Conservation (phyloP, 1,140 invertebrate species). For the Orchesella cincta region DNA sequence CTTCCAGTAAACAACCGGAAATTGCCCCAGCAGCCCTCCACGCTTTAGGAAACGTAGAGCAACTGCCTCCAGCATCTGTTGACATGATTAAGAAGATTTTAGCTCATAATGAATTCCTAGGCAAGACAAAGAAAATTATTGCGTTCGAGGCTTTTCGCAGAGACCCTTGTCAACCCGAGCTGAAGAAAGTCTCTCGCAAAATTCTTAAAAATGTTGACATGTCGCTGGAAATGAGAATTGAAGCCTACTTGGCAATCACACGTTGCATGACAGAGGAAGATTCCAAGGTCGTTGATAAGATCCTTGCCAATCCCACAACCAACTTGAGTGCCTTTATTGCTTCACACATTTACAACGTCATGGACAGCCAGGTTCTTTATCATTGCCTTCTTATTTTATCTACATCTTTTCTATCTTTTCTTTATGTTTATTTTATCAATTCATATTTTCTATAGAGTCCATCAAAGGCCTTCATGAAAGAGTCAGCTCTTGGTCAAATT, state of each 20-base stretch:
- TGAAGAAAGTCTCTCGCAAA: slow-evolving; percentile 62
- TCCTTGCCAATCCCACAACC: slow-evolving; percentile 57
- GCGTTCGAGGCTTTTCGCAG: slow-evolving; percentile 76
- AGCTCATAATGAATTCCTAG: slow-evolving; percentile 65
- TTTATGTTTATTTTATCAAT: too few species aligned
- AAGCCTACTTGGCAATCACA: slow-evolving; percentile 76
- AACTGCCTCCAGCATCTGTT: slow-evolving; percentile 64
- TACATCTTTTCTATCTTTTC: too few species aligned
- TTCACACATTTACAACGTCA: slow-evolving; percentile 75
- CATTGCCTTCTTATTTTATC: too few species aligned
- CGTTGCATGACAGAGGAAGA: slow-evolving; percentile 70
- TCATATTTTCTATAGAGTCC: too few species aligned
- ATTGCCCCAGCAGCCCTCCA: slow-evolving; percentile 76
- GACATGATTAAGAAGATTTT: slow-evolving; percentile 65
- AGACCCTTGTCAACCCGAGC: slow-evolving; percentile 65
- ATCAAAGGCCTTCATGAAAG: slow-evolving; percentile 66
- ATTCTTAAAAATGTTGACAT: slow-evolving; percentile 70
- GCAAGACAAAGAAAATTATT: slow-evolving; percentile 57
- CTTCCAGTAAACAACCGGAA: slow-evolving; percentile 57
- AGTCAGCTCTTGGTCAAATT: slow-evolving; percentile 64
- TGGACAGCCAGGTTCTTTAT: slow-evolving; percentile 72
- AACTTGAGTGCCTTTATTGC: slow-evolving; percentile 82
- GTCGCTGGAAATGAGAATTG: slow-evolving; percentile 85
- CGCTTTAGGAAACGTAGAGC: slow-evolving; percentile 75
- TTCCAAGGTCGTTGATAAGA: slow-evolving; percentile 68